Evolutionary conservation across 2,113 vertebrate genomes (phyloP).

Genomic region (Albula goreensis): DNA sequence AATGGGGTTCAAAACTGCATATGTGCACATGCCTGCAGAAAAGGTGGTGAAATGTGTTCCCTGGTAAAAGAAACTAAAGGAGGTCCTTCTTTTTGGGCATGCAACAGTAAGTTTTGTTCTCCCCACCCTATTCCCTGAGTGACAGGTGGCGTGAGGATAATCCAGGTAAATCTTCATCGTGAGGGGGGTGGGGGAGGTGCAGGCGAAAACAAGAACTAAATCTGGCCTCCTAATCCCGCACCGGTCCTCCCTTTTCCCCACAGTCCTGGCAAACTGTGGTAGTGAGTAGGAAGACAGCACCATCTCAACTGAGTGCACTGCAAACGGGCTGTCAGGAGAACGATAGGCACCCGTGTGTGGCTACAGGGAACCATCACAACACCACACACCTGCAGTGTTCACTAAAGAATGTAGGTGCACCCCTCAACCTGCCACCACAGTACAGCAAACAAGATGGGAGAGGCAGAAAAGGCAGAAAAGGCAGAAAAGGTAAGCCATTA

Average conservation of each 20-base stretch:
- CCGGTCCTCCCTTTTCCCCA: conserved; percentile 59
- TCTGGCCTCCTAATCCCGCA: conserved; percentile 76
- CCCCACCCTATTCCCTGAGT: conserved; percentile 39
- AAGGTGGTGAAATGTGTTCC: neutral
- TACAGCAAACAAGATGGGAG: conserved; percentile 73
- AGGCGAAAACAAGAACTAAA: conserved; percentile 78
- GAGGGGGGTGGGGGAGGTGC: conserved; percentile 69
- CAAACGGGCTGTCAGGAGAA: neutral
- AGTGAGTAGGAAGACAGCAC: conserved; percentile 37
- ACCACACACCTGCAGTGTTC: conserved; percentile 41
- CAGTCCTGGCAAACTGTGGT: neutral
- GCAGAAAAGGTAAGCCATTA: conserved; percentile 75
- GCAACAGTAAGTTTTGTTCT: neutral
- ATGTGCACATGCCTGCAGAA: neutral
- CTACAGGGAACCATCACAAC: conserved; percentile 32
- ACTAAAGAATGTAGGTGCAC: conserved; percentile 66
- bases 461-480: conserved; percentile 85
- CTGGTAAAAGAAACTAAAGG: neutral
- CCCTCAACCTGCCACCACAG: conserved; percentile 42
- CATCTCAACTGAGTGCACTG: neutral
- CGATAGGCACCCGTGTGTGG: conserved; percentile 31
- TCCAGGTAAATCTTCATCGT: conserved; percentile 81
- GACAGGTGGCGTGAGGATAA: conserved; percentile 85
- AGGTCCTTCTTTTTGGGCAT: too few species aligned
- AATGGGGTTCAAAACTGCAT: neutral